These are phyloP conservation scores for Steinernema khuongi DNA, from an alignment of 1,140 invertebrate genomes.

Conservation along the genomic window DNA sequence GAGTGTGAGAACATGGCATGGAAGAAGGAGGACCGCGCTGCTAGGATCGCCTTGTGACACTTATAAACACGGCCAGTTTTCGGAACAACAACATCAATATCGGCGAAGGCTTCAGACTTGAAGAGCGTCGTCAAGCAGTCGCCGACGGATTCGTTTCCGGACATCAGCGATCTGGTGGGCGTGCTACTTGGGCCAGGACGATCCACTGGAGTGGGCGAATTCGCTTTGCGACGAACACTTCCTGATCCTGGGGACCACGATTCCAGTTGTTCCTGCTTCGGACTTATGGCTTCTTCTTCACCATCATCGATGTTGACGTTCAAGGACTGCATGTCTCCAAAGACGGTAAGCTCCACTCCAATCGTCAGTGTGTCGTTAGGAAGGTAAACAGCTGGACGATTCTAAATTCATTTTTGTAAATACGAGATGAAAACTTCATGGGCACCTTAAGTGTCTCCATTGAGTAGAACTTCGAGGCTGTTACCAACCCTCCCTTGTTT, in stretches of 20 bases:
- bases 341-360: slow-evolving; percentile 25
- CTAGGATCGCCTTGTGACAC: slow-evolving; percentile 46
- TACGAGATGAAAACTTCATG: neutral
- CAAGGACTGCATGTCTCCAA: slow-evolving; percentile 25
- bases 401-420: too few species aligned
- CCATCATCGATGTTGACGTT: slow-evolving; percentile 1
- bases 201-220: neutral
- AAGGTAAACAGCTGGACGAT: slow-evolving; percentile 8
- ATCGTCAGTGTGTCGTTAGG: slow-evolving; percentile 35
- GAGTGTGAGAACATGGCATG: slow-evolving; percentile 37
- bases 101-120: slow-evolving; percentile 19
- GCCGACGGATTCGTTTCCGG: neutral
- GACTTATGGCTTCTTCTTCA: neutral
- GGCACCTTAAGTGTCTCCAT: slow-evolving; percentile 31
- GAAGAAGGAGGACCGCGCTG: slow-evolving; percentile 51
- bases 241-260: neutral
- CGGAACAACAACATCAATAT: slow-evolving; percentile 29
- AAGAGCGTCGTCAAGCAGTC: slow-evolving; percentile 14
- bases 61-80: slow-evolving; percentile 27
- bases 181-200: neutral
- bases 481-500: slow-evolving; percentile 37
- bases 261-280: neutral
- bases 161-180: slow-evolving; percentile 1
- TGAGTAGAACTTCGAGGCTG: slow-evolving; percentile 37
- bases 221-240: neutral